A percentile compares a stretch with the other conserved stretches of the same genome.
Conservation (phyloP, 2,888 invertebrate species). For the Spisula subtruncata region DNA sequence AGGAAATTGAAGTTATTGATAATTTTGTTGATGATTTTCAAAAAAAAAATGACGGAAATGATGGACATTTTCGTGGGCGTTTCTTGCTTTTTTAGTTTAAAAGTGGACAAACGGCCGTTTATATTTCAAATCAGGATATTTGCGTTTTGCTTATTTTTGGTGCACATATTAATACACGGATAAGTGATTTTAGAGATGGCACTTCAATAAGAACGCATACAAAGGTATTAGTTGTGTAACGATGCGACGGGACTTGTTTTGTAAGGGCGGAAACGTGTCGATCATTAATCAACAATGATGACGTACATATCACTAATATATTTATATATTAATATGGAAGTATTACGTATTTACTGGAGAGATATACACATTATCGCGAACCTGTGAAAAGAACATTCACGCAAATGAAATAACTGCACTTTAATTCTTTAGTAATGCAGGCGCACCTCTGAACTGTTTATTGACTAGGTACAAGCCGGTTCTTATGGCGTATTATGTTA, state of each 20-base stretch:
- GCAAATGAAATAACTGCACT: too few relatives aligned
- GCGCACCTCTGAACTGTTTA: too few relatives aligned
- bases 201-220: constrained; percentile 2
- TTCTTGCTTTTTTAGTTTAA: too few relatives aligned
- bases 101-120: not conserved
- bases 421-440: too few relatives aligned
- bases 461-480: too few relatives aligned
- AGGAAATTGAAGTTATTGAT: too few relatives aligned
- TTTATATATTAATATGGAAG: too few relatives aligned
- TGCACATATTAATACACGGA: not conserved
- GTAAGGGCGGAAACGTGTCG: not conserved
- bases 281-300: not conserved
- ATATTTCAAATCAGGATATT: not conserved
- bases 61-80: too few relatives aligned
- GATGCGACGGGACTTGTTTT: not conserved
- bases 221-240: not conserved
- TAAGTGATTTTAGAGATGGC: not conserved
- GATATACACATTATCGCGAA: not conserved
- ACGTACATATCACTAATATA: not conserved
- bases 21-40: too few relatives aligned
- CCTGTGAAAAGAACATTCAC: too few relatives aligned
- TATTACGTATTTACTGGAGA: not conserved
- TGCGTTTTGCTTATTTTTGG: not conserved
- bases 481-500: too few relatives aligned
- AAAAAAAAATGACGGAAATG: too few relatives aligned